Percentiles rank a stretch among this genome's conserved stretches.
These are phyloP conservation scores for Chironomus tepperi DNA, from an alignment of 1,140 invertebrate species.

Conservation along the genomic window DNA sequence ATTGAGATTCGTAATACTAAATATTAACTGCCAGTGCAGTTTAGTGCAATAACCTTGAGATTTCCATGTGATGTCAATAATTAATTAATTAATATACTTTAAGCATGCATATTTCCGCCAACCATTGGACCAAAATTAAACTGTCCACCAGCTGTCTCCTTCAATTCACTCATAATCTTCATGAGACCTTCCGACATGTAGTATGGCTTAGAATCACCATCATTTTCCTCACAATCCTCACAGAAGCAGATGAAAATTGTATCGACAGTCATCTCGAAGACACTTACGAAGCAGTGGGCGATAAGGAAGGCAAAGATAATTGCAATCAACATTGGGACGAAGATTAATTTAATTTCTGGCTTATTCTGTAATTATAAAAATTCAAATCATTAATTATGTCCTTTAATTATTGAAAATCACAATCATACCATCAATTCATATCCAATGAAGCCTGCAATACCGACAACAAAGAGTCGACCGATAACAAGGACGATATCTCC, in stretches of 20 bases:
- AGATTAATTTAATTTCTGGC: neutral
- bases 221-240: conserved; percentile 64
- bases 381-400: neutral
- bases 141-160: neutral
- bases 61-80: too few relatives aligned
- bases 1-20: too few relatives aligned
- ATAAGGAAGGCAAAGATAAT: conserved; percentile 61
- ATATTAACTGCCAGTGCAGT: too few relatives aligned
- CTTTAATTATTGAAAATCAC: too few relatives aligned
- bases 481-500: conserved; percentile 70
- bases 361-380: neutral
- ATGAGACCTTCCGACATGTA: conserved; percentile 66
- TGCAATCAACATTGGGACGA: conserved; percentile 49
- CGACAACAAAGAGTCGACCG: conserved; percentile 58
- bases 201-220: conserved; percentile 60
- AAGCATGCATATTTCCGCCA: neutral
- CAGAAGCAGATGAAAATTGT: conserved; percentile 80
- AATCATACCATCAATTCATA: neutral
- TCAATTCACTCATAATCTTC: conserved; percentile 37
- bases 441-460: conserved; percentile 36
- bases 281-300: conserved; percentile 64
- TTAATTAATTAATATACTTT: too few relatives aligned
- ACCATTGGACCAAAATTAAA: neutral
- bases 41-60: too few relatives aligned
- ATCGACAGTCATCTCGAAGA: conserved; percentile 74